phyloP scores from a whole-genome alignment of 2,797 vertebrate species.

The Knipowitschia caucasica region DNA sequence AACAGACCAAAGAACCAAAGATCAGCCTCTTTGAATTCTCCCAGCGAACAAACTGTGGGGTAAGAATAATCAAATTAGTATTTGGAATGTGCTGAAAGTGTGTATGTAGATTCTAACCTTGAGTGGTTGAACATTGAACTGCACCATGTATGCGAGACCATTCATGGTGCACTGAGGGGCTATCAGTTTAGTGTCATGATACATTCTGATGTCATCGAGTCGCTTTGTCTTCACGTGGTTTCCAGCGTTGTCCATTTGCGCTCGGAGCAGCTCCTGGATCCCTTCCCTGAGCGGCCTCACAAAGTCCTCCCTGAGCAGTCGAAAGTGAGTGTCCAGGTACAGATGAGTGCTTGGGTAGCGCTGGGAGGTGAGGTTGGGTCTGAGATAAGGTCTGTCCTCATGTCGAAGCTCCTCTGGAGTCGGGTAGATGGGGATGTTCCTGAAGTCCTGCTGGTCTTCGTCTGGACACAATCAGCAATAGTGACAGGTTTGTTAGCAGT shows the following conservation, averaged over 20 bases:
- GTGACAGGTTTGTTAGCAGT: no score
- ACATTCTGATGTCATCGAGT: slow-evolving; percentile 88
- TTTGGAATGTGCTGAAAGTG: neutral
- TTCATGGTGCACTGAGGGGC: slow-evolving; percentile 75
- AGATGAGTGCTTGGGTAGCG: slow-evolving; percentile 77
- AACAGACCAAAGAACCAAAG: slow-evolving; percentile 89
- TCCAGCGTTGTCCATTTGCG: slow-evolving; percentile 49
- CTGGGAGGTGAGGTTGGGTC: slow-evolving; percentile 80
- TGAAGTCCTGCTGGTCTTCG: slow-evolving; percentile 68
- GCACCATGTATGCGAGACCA: slow-evolving; percentile 82
- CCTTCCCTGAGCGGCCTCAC: slow-evolving; percentile 90
- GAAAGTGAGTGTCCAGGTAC: slow-evolving; percentile 93
- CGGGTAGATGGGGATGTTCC: slow-evolving; percentile 83
- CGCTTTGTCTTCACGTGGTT: slow-evolving; percentile 68
- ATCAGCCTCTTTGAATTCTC: slow-evolving; percentile 90
- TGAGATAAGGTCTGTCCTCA: slow-evolving; percentile 81
- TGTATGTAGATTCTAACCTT: slow-evolving; percentile 54
- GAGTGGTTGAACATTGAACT: slow-evolving; percentile 82
- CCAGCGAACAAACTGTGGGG: slow-evolving; percentile 84
- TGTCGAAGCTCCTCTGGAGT: slow-evolving; percentile 81
- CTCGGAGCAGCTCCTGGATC: slow-evolving; percentile 78
- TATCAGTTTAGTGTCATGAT: slow-evolving; percentile 79
- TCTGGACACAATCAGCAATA: slow-evolving; percentile 29
- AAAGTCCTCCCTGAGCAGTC: slow-evolving; percentile 91
- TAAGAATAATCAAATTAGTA: neutral